Conservation (phyloP, 2,888 invertebrate genomes). For the Graphium colonna region DNA sequence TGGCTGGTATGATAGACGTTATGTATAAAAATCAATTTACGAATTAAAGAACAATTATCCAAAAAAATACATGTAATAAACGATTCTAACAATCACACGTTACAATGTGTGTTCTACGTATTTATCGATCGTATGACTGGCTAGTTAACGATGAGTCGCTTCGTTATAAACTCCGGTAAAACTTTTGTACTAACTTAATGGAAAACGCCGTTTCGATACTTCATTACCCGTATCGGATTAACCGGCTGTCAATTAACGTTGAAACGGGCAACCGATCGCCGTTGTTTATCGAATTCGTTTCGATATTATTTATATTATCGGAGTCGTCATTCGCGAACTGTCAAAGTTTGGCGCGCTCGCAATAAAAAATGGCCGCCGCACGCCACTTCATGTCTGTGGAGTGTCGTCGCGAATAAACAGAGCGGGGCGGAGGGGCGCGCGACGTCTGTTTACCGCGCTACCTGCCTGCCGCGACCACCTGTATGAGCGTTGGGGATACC, state of each 20-base stretch:
- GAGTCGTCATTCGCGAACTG: constrained; percentile 17
- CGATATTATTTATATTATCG: neutral
- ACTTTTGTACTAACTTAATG: neutral
- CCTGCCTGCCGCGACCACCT: constrained; percentile 56
- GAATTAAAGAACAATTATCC: no score
- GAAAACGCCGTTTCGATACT: neutral
- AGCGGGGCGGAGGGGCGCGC: constrained; percentile 17
- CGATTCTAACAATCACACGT: no score
- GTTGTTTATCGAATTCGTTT: neutral
- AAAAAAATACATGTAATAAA: no score
- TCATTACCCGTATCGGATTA: neutral
- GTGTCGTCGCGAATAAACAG: constrained; percentile 28
- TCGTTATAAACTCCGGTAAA: neutral
- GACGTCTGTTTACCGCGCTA: constrained; percentile 28
- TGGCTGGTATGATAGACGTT: no score
- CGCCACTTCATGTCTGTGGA: constrained; percentile 7
- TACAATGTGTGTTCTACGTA: no score
- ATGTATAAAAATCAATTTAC: no score
- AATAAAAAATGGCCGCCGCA: constrained; percentile 15
- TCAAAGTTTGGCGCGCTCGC: constrained; percentile 13
- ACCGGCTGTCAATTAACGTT: neutral
- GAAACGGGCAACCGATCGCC: neutral
- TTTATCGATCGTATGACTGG: no score
- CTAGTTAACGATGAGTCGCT: neutral
- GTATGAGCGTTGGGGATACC: constrained; percentile 45